These are phyloP conservation scores for Trichonephila clavata DNA, from an alignment of 1,140 invertebrate species.

Conservation along the genomic window DNA sequence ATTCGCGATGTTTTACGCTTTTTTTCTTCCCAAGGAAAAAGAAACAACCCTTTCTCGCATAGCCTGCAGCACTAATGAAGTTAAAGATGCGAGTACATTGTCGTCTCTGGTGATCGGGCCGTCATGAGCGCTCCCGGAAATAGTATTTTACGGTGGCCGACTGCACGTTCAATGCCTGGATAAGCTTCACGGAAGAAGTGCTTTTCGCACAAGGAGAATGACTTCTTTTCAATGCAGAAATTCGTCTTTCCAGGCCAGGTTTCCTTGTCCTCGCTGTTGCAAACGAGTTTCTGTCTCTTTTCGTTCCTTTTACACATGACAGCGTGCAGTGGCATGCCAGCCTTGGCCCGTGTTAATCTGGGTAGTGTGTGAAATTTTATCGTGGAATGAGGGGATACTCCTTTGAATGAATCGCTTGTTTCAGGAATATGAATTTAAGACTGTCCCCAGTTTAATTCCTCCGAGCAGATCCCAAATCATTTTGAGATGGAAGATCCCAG, in stretches of 20 bases:
- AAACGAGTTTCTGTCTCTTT: slow-evolving; percentile 6
- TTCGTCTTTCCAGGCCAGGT: neutral
- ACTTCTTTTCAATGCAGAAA: slow-evolving; percentile 27
- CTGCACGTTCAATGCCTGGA: slow-evolving; percentile 36
- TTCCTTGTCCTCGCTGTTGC: neutral
- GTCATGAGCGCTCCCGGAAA: neutral
- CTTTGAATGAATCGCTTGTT: neutral
- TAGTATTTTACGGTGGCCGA: slow-evolving; percentile 21
- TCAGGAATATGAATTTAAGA: too few relatives aligned
- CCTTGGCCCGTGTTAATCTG: neutral
- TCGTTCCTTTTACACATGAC: neutral
- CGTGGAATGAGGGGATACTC: neutral
- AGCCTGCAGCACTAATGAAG: too few relatives aligned
- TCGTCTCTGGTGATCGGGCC: neutral
- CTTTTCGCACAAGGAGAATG: slow-evolving; percentile 40
- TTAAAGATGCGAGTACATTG: neutral
- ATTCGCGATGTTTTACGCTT: too few relatives aligned
- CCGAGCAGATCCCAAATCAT: too few relatives aligned
- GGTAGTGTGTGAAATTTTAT: too few relatives aligned
- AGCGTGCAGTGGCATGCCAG: neutral
- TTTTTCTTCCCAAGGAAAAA: too few relatives aligned
- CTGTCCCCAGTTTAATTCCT: too few relatives aligned
- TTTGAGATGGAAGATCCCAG: too few relatives aligned
- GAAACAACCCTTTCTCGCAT: too few relatives aligned
- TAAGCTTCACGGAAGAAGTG: slow-evolving; percentile 26